Percentiles rank a stretch among this genome's conserved stretches.
Evolutionary conservation across 2,888 invertebrate species (phyloP).

Genomic region (Ormyrus nitidulus): DNA sequence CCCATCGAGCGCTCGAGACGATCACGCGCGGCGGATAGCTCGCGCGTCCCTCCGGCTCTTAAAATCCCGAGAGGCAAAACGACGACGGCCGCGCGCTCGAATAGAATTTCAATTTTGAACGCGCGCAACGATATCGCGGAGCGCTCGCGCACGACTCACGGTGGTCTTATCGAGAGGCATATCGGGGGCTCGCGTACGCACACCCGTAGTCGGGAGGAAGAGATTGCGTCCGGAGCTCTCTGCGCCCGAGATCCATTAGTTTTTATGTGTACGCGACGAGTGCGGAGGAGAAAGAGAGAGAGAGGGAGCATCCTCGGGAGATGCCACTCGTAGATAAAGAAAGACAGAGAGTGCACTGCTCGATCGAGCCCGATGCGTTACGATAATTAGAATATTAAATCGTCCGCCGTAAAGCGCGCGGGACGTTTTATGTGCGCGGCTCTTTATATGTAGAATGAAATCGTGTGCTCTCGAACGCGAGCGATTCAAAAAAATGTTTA

Average conservation of each 20-base stretch:
- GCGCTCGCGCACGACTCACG: too few species aligned
- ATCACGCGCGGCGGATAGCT: too few species aligned
- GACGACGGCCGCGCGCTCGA: neutral
- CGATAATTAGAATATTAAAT: conserved; percentile 75
- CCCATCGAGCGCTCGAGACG: too few species aligned
- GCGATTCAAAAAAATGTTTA: too few species aligned
- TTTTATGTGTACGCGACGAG: conserved; percentile 66
- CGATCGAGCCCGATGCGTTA: conserved; percentile 63
- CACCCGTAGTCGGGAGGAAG: conserved; percentile 59
- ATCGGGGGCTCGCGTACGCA: conserved; percentile 29
- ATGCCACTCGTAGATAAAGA: conserved; percentile 67
- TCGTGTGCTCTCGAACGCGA: too few species aligned
- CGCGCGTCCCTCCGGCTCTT: neutral
- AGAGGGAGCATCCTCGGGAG: conserved; percentile 61
- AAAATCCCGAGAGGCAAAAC: neutral
- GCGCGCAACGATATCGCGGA: neutral
- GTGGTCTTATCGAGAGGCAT: neutral
- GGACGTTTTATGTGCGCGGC: too few species aligned
- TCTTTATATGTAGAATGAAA: too few species aligned
- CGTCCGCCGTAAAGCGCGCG: conserved; percentile 59
- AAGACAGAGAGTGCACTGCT: conserved; percentile 37
- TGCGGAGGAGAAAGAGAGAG: conserved; percentile 17
- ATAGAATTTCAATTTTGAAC: conserved; percentile 29
- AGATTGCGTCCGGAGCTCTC: conserved; percentile 65
- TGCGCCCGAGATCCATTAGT: conserved; percentile 67